Evolutionary conservation across 2,113 vertebrate genomes (phyloP).

Genomic region (Menura novaehollandiae): DNA sequence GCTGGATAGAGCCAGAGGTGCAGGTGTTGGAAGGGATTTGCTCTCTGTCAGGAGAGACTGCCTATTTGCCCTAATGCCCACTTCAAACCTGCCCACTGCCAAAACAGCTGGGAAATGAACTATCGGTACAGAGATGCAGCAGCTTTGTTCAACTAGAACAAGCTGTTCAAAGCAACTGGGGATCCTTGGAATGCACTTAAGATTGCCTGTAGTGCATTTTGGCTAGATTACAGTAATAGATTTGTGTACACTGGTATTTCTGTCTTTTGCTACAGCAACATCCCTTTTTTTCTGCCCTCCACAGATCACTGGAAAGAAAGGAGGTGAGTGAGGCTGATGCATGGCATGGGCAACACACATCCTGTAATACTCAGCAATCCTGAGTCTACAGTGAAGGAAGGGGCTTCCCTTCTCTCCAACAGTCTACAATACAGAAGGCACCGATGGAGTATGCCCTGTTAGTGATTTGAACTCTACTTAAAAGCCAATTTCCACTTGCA

Average conservation of each 20-base stretch:
- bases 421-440: background rate
- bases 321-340: background rate
- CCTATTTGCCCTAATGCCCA: background rate
- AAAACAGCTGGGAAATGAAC: background rate
- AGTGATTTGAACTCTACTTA: background rate
- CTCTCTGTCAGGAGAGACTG: background rate
- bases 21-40: background rate
- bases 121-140: background rate
- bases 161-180: background rate
- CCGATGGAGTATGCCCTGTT: background rate
- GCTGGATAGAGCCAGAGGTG: background rate
- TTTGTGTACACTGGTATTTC: background rate
- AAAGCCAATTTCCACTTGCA: background rate
- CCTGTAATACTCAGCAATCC: background rate
- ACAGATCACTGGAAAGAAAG: background rate
- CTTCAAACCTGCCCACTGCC: rapidly evolving
- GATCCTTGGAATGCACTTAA: background rate
- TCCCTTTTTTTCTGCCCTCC: background rate
- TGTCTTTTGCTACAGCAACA: background rate
- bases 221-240: background rate
- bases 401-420: background rate
- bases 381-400: background rate
- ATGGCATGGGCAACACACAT: background rate
- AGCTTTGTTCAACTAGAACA: background rate
- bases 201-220: background rate